These are phyloP conservation scores for Dorcus hopei DNA, from an alignment of 2,888 invertebrate genomes.

Conservation along the genomic window DNA sequence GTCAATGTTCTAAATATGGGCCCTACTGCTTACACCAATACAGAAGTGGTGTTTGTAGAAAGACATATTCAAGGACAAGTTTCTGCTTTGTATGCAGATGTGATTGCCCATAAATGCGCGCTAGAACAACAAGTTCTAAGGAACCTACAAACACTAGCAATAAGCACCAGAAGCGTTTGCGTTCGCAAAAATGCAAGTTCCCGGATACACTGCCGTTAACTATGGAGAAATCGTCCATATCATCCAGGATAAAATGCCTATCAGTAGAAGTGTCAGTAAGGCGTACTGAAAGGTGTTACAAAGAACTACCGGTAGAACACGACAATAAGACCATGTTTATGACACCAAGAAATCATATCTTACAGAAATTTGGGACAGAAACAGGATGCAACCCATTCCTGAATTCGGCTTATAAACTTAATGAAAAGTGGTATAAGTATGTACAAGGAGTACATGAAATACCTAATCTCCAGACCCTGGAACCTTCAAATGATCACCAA, in stretches of 20 bases:
- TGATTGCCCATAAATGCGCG: slow-evolving; percentile 11
- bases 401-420: too few species aligned
- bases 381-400: too few species aligned
- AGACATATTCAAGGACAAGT: slow-evolving; percentile 11
- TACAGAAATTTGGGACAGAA: too few species aligned
- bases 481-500: not conserved
- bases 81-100: slow-evolving; percentile 7
- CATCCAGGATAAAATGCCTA: slow-evolving; percentile 14
- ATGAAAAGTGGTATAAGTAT: too few species aligned
- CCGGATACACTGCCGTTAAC: slow-evolving; percentile 17
- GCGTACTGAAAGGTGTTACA: too few species aligned
- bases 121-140: slow-evolving; percentile 12
- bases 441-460: too few species aligned
- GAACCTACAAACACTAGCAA: slow-evolving; percentile 15
- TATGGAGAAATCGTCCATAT: slow-evolving; percentile 18
- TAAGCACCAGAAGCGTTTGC: slow-evolving; percentile 15
- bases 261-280: too few species aligned
- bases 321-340: too few species aligned
- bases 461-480: not conserved
- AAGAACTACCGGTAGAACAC: too few species aligned
- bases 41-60: not conserved
- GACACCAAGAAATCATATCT: too few species aligned
- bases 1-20: slow-evolving; percentile 10
- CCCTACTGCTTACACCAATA: slow-evolving; percentile 15
- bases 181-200: slow-evolving; percentile 15